Conservation (phyloP, 2,888 invertebrate species). For the Melipona beecheii region DNA sequence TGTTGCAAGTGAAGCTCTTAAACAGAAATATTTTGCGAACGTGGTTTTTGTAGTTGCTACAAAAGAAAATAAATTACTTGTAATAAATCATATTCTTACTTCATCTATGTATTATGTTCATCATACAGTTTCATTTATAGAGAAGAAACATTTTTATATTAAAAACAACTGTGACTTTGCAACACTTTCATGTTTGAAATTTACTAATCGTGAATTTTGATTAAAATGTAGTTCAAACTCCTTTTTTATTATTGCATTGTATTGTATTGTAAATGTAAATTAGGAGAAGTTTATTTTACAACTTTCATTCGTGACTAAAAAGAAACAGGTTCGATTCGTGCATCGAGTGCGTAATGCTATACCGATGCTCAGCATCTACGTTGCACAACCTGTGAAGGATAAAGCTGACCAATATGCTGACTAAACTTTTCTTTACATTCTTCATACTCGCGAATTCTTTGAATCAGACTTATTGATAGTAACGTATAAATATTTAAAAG, state of each 20-base stretch:
- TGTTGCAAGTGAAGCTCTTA: not conserved
- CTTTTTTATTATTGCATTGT: not conserved
- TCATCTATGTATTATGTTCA: not conserved
- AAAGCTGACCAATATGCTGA: slow-evolving; percentile 1
- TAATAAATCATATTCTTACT: not conserved
- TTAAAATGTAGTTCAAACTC: not conserved
- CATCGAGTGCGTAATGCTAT: not conserved
- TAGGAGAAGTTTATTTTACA: not conserved
- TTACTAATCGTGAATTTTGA: not conserved
- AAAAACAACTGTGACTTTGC: not conserved
- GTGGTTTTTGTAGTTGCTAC: too few species aligned
- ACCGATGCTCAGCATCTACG: not conserved
- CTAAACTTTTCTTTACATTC: slow-evolving; percentile 12
- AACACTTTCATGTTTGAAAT: not conserved
- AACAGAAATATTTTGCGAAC: not conserved
- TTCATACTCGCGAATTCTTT: not conserved
- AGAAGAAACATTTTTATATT: not conserved
- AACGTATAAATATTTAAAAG: not conserved
- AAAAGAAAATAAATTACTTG: not conserved
- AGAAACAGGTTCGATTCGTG: not conserved
- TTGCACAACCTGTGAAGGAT: not conserved
- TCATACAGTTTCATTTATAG: not conserved
- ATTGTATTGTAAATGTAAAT: not conserved
- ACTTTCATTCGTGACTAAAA: not conserved
- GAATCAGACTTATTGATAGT: not conserved